phyloP scores from a whole-genome alignment of 2,888 invertebrate species.

The Metallyticus violacea region DNA sequence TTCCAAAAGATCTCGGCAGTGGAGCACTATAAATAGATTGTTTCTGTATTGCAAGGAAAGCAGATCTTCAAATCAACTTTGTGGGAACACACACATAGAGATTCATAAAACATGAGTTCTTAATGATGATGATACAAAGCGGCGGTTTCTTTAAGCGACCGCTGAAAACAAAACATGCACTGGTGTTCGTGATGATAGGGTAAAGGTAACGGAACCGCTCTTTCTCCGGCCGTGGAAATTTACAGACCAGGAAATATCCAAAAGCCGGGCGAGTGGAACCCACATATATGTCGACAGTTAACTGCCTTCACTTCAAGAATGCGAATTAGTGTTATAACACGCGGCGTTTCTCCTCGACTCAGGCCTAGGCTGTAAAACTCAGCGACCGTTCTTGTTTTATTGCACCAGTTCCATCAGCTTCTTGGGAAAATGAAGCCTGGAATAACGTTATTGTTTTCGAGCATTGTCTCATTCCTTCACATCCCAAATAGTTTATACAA shows the following conservation, averaged over 20 bases:
- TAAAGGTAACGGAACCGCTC: background rate
- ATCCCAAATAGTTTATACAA: too few relatives aligned
- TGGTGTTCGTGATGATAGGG: background rate
- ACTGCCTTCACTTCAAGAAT: background rate
- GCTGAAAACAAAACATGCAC: background rate
- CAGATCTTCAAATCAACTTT: background rate
- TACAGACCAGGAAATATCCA: background rate
- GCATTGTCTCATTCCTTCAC: background rate
- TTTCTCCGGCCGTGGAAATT: background rate
- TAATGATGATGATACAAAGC: background rate
- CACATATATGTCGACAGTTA: too few relatives aligned
- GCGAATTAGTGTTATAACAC: background rate
- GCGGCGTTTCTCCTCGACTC: background rate
- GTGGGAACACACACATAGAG: background rate
- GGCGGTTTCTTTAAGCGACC: too few relatives aligned
- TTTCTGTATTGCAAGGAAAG: too few relatives aligned
- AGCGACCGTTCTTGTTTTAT: background rate
- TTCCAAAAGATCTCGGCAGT: too few relatives aligned
- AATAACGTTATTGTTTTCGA: background rate
- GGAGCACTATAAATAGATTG: too few relatives aligned
- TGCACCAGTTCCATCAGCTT: background rate
- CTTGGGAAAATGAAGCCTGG: background rate
- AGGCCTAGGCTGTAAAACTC: background rate
- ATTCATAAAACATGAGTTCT: background rate
- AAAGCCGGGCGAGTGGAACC: too few relatives aligned